These are phyloP conservation scores for Monodelphis domestica DNA, from an alignment of 2,797 vertebrate species.

Conservation along the genomic window DNA sequence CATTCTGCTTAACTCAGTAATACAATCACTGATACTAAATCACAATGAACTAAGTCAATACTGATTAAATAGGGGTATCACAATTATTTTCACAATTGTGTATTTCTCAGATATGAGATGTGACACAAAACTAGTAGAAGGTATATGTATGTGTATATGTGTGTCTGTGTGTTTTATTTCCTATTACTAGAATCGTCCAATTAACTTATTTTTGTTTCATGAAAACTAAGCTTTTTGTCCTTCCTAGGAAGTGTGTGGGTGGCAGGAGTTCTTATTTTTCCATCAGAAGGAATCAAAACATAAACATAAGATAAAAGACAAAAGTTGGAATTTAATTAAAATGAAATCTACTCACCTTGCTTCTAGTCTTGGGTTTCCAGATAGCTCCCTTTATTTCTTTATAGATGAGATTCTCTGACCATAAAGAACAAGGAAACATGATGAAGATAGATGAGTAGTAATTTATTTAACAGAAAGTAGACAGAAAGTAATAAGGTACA, in stretches of 20 bases:
- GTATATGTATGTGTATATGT: no score
- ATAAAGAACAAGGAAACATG: not conserved
- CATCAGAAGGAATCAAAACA: not conserved
- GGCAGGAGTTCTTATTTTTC: no score
- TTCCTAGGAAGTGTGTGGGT: no score
- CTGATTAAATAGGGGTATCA: no score
- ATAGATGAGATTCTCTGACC: not conserved
- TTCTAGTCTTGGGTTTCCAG: not conserved
- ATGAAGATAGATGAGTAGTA: not conserved
- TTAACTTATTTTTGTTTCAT: not conserved
- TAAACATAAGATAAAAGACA: not conserved
- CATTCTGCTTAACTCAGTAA: no score
- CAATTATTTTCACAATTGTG: no score
- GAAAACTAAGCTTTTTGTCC: not conserved
- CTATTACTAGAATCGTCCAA: not conserved
- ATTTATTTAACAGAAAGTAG: not conserved
- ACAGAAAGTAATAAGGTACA: not conserved
- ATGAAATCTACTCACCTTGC: not conserved
- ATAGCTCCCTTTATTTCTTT: not conserved
- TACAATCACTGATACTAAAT: no score
- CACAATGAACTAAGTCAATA: no score
- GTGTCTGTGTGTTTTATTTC: no score
- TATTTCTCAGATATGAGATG: not conserved
- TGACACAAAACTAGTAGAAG: not conserved
- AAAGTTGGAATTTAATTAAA: not conserved